A percentile compares a stretch with the other conserved stretches of the same genome.
These are phyloP conservation scores for Oxystoma pomonae DNA, from an alignment of 2,888 invertebrate species.

Conservation along the genomic window DNA sequence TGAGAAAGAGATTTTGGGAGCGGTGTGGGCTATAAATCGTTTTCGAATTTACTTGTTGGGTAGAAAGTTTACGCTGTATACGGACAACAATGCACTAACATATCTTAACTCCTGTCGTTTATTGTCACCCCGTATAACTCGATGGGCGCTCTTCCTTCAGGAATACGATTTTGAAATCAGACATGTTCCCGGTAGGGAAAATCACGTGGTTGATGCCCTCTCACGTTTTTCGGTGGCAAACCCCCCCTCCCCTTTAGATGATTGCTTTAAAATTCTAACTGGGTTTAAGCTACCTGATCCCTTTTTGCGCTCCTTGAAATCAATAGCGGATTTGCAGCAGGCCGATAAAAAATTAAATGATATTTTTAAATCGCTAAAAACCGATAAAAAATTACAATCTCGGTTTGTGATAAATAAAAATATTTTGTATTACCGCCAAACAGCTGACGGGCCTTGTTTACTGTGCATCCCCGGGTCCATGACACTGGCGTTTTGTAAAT, in stretches of 20 bases:
- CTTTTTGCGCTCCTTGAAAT: not conserved
- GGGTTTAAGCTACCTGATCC: not conserved
- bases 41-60: slow-evolving; percentile 10
- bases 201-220: slow-evolving; percentile 1
- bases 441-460: not conserved
- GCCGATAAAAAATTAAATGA: not conserved
- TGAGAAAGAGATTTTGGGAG: slow-evolving; percentile 13
- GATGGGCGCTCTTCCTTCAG: slow-evolving; percentile 17
- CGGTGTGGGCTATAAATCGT: slow-evolving; percentile 5
- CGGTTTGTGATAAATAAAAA: slow-evolving; percentile 1
- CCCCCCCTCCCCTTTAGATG: not conserved
- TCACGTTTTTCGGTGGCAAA: not conserved
- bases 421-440: slow-evolving; percentile 3
- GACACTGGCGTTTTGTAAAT: not conserved
- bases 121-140: slow-evolving; percentile 12
- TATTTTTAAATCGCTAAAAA: not conserved
- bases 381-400: not conserved
- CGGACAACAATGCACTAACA: slow-evolving; percentile 19
- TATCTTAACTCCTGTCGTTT: slow-evolving; percentile 15
- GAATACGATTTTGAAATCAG: slow-evolving; percentile 15
- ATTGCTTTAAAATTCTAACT: slow-evolving; percentile 5
- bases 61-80: slow-evolving; percentile 4
- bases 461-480: not conserved
- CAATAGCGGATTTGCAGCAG: not conserved
- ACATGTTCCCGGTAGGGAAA: slow-evolving; percentile 1